Percentiles rank a stretch among this genome's conserved stretches.
Evolutionary conservation across 2,888 invertebrate genomes (phyloP).

Genomic region (Ectemnius cavifrons): DNA sequence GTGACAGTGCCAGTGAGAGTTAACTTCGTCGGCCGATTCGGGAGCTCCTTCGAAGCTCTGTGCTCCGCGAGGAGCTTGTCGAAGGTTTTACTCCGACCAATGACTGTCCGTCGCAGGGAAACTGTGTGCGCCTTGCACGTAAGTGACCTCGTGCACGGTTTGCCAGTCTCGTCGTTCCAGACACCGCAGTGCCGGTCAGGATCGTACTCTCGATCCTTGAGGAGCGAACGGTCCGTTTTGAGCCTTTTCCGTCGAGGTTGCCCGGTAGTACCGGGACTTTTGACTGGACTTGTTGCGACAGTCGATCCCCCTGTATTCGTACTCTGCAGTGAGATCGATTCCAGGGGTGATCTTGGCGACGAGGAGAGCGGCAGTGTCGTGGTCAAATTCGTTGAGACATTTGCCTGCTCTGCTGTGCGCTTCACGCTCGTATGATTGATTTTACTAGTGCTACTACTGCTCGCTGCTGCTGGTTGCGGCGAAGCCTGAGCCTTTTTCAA

Average conservation of each 20-base stretch:
- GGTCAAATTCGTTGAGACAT: slow-evolving; percentile 47
- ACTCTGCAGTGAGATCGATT: slow-evolving; percentile 66
- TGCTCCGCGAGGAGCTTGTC: slow-evolving; percentile 88
- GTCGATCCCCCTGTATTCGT: slow-evolving; percentile 41
- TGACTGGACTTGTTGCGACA: slow-evolving; percentile 67
- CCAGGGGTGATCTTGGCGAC: slow-evolving; percentile 73
- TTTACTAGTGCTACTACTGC: slow-evolving; percentile 36
- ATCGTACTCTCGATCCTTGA: slow-evolving; percentile 85
- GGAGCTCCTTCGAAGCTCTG: slow-evolving; percentile 82
- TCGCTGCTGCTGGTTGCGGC: slow-evolving; percentile 35
- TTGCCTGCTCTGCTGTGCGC: slow-evolving; percentile 64
- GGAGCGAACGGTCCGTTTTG: slow-evolving; percentile 74
- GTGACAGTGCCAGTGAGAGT: slow-evolving; percentile 64
- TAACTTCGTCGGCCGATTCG: slow-evolving; percentile 67
- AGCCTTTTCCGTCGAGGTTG: slow-evolving; percentile 74
- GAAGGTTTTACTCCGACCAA: slow-evolving; percentile 86
- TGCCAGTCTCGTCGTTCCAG: slow-evolving; percentile 82
- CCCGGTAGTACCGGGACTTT: slow-evolving; percentile 66
- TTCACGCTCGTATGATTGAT: slow-evolving; percentile 71
- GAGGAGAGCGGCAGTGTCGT: slow-evolving; percentile 63
- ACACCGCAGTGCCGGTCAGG: slow-evolving; percentile 92
- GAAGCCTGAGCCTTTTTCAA: slow-evolving; percentile 70
- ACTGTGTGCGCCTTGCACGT: slow-evolving; percentile 86
- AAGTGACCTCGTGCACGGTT: slow-evolving; percentile 89
- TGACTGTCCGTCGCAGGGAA: slow-evolving; percentile 84